Conservation (phyloP, 2,797 vertebrate genomes). For the Acipenser ruthenus region DNA sequence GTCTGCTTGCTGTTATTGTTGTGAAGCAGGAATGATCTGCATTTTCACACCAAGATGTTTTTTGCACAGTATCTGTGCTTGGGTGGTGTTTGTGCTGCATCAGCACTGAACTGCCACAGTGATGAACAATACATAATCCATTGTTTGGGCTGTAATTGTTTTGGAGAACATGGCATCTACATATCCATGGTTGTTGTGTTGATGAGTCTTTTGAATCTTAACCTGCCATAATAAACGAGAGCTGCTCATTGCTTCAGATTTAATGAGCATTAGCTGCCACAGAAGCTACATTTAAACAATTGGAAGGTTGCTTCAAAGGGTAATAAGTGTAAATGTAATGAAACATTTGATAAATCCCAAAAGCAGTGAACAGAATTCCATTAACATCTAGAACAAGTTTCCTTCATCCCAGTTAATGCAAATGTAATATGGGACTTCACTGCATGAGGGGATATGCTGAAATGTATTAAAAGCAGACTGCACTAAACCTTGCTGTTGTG, state of each 20-base stretch:
- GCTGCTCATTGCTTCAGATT: constrained; percentile 24
- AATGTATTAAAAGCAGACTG: constrained; percentile 4
- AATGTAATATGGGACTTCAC: constrained; percentile 2
- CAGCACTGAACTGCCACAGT: neutral
- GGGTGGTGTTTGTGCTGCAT: too few relatives aligned
- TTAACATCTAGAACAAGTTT: constrained; percentile 10
- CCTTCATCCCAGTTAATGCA: neutral
- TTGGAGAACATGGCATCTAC: constrained; percentile 14
- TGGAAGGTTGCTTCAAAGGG: constrained; percentile 14
- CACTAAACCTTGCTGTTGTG: neutral
- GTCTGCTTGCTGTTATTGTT: too few relatives aligned
- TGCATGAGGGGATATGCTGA: neutral
- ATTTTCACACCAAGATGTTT: too few relatives aligned
- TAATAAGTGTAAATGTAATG: constrained; percentile 18
- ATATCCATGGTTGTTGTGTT: constrained; percentile 12
- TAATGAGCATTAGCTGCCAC: constrained; percentile 30
- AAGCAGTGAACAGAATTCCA: constrained; percentile 24
- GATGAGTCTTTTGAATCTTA: constrained; percentile 20
- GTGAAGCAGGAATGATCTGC: too few relatives aligned
- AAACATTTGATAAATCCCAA: constrained; percentile 16
- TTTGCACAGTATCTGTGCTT: too few relatives aligned
- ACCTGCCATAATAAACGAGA: constrained; percentile 31
- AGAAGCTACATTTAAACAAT: constrained; percentile 20
- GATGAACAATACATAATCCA: neutral
- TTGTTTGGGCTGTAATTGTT: constrained; percentile 13